These are phyloP conservation scores for Channa maculata DNA, from an alignment of 2,113 vertebrate genomes.

Conservation along the genomic window DNA sequence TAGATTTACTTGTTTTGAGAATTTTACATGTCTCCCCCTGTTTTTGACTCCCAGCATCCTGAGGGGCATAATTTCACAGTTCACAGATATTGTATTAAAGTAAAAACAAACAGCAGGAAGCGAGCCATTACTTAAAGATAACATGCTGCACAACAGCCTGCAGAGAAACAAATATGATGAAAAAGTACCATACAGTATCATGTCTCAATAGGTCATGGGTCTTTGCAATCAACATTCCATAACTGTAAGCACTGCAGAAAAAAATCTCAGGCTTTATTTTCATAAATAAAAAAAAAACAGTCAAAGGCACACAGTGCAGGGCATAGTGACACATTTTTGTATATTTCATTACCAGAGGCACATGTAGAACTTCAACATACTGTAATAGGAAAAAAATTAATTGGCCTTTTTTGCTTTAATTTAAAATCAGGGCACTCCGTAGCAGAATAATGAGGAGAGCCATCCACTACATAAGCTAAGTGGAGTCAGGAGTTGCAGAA, in stretches of 20 bases:
- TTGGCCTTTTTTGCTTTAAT: slow-evolving; percentile 3
- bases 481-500: neutral
- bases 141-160: slow-evolving; percentile 8
- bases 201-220: slow-evolving; percentile 25
- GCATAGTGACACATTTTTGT: slow-evolving; percentile 2
- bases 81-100: slow-evolving; percentile 38
- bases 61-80: slow-evolving; percentile 51
- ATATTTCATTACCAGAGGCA: slow-evolving; percentile 14
- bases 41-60: slow-evolving; percentile 8
- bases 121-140: slow-evolving; percentile 25
- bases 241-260: slow-evolving; percentile 5
- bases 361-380: slow-evolving; percentile 15
- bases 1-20: slow-evolving; percentile 28
- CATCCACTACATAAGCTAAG: neutral
- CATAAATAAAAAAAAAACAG: slow-evolving; percentile 31
- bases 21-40: slow-evolving; percentile 23
- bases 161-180: neutral
- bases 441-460: neutral
- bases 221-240: slow-evolving; percentile 25
- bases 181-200: slow-evolving; percentile 1
- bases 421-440: slow-evolving; percentile 8
- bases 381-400: slow-evolving; percentile 12
- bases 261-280: slow-evolving; percentile 33
- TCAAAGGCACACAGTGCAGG: slow-evolving; percentile 1
- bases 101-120: slow-evolving; percentile 28